These are phyloP conservation scores for Dynastes hyllus DNA, from an alignment of 2,888 invertebrate species.

Conservation along the genomic window DNA sequence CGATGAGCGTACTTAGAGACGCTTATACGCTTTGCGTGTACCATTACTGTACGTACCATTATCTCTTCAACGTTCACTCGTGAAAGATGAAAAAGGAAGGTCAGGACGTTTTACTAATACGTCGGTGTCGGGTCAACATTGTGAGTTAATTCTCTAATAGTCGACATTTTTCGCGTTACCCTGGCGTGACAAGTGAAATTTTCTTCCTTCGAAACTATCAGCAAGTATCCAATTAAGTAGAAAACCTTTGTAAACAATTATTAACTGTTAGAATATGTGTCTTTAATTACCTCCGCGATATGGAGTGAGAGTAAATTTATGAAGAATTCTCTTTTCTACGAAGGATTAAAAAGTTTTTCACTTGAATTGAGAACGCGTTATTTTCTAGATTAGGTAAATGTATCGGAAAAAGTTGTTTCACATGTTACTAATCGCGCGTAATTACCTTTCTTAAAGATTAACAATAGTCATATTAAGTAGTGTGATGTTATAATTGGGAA, in stretches of 20 bases:
- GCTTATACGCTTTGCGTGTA: neutral
- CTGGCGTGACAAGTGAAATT: neutral
- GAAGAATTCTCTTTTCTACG: too few species aligned
- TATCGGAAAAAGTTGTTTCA: too few species aligned
- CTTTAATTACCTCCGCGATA: neutral
- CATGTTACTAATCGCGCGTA: too few species aligned
- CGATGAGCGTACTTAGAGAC: neutral
- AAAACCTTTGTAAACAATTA: conserved; percentile 5
- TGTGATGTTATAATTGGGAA: too few species aligned
- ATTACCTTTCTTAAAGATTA: too few species aligned
- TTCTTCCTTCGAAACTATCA: neutral
- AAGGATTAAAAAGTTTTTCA: too few species aligned
- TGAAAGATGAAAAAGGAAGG: conserved; percentile 13
- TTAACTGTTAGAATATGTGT: neutral
- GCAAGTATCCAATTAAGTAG: neutral
- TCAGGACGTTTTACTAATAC: neutral
- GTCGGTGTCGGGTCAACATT: conserved; percentile 5
- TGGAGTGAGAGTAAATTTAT: neutral
- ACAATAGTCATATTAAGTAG: too few species aligned
- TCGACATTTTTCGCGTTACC: neutral
- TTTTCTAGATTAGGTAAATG: too few species aligned
- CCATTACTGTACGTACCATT: neutral
- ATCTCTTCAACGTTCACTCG: conserved; percentile 1
- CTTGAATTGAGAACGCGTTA: too few species aligned
- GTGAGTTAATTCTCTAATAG: neutral